Evolutionary conservation across 2,888 invertebrate species (phyloP), one percentile per base, ranked within the genome.

Genomic region (Norana najaformis): DNA sequence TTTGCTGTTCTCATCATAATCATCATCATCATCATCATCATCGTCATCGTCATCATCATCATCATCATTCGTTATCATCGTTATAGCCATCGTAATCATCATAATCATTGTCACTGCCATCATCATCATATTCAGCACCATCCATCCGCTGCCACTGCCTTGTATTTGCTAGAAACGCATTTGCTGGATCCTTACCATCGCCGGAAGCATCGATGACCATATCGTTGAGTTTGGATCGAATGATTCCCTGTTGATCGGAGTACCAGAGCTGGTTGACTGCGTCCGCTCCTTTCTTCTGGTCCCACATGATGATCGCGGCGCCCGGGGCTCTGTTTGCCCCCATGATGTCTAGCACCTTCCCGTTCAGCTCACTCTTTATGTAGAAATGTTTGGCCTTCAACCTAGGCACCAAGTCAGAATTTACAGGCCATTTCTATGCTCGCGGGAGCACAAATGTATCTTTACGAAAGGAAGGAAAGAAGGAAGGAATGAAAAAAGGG

Each of bases 231-330:
- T 83, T 88, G 14, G 90, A 90, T 88, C 90, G 83, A 36, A 90
- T 18, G 88, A 47, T 38, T 34, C 90, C 90, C 85, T 83, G 41
- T 35, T 83, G 36, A 37, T 90, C 90, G 0, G 83, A 34, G 88
- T 90, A 90, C 90, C 90, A 90, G 47, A 88, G 90, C 88, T 90
- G 90, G 88, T 90, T 90, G 85, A 23, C 85, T 6, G 85, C 85
- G 14, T 37, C 88, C 1, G 88, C 38, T 38, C 88, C 88, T 82
- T 35, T n/a, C 83, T 90, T 90, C 47, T 90, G 69, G 35, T 88
- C 88, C 90, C 90, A 90, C 41, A 88, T 39, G 36, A 90, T 88
- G 30, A 90, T 37, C 23, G 37, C 89, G 69, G 88, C 88, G 23
- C 88, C 89, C 23, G 90, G 90, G 0, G 41, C 88, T 35, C 34